Base-by-base conservation (phyloP, 2,888 invertebrate species). In the Brachypalpus laphriformis region DNA sequence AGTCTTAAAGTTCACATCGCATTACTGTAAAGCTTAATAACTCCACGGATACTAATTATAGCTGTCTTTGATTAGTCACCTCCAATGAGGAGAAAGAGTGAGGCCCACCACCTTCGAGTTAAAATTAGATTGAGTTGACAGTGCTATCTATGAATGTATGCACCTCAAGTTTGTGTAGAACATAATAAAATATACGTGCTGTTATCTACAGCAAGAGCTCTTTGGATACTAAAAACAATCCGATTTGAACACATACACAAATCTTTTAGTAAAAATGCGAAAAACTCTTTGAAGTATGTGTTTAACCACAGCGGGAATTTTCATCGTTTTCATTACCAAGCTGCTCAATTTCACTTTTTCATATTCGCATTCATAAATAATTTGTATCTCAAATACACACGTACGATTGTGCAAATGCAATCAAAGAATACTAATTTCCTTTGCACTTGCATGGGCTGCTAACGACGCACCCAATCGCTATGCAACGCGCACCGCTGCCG, bases 311-410 rank as follows among this genome's bases (percentile, higher is more conserved):
- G 28, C 40, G 56, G 28, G 16, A 49, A 66, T 54, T 56, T 59
- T 22, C 34, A 54, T 81, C 59, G 37, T 68, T 74, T 81, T 81
- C 81, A 81, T 81, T 81, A 68, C 80, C 80, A 80, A 61, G 28
- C 65, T 74, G 42, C n/a, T 63, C 28, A 82, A 77, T 82, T 82
- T 82, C 82, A 82, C 82, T 82, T 82, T 82, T 66, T 74, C 65
- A 75, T 57, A 65, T 71, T 71, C 63, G 63, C 51, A 71, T 40
- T 76, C 76, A 34, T 63, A 65, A 76, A 71, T 57, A 70, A 75
- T 65, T 63, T 71, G 47, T 74, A 68, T 65, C 34, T 54, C 18
- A 42, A 16, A 56, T 37, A 20, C 14, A 45, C 37, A 61, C 47
- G 34, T 59, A 45, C 45, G 11, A 20, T 1, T 40, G 16, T 34